Conservation (phyloP, 2,888 invertebrate species). For the Epinotia nisella region DNA sequence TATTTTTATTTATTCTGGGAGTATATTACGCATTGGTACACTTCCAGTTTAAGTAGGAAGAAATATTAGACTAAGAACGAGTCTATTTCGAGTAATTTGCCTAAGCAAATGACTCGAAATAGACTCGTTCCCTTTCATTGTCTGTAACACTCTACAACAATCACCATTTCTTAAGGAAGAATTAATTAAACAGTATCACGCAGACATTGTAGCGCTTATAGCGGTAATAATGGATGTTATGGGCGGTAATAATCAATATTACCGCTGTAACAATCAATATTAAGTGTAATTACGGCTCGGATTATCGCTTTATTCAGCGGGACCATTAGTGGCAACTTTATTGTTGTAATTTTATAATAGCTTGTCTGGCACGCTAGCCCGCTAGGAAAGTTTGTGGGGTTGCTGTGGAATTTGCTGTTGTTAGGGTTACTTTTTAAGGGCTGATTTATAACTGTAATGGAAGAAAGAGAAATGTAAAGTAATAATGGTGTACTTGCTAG, state of each 20-base stretch:
- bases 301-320: conserved; percentile 64
- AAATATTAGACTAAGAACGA: no score
- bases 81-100: no score
- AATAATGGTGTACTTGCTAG: no score
- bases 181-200: conserved; percentile 50
- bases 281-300: conserved; percentile 53
- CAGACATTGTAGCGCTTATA: conserved; percentile 57
- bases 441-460: not conserved
- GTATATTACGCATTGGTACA: no score
- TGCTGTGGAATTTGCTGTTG: conserved; percentile 2
- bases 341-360: conserved; percentile 60
- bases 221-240: conserved; percentile 50
- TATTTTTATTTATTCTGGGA: no score
- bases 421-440: not conserved
- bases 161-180: conserved; percentile 12
- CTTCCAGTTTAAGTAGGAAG: no score
- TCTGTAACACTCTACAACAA: not conserved
- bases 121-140: not conserved
- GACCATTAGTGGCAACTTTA: conserved; percentile 58
- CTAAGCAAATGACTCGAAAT: not conserved
- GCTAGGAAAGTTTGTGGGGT: conserved; percentile 17
- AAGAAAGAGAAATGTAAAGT: not conserved
- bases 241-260: conserved; percentile 55
- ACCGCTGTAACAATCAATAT: conserved; percentile 60
- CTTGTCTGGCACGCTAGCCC: conserved; percentile 42